Base-by-base conservation (phyloP, 2,113 vertebrate genomes). In the Balaenoptera acutorostrata region DNA sequence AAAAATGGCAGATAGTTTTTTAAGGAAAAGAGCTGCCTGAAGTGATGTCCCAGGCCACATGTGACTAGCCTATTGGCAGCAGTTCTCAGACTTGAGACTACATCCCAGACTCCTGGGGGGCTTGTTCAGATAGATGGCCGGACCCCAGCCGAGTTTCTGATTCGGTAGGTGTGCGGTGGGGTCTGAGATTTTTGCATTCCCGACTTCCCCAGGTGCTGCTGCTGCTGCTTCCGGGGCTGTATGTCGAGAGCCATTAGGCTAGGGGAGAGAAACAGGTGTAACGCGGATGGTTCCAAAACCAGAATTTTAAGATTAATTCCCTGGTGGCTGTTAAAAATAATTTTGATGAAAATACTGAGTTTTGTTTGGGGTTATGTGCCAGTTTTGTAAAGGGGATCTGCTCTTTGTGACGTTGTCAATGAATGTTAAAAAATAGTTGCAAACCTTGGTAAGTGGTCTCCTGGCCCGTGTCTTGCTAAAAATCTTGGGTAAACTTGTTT, bases 1-100 rank as follows among this genome's bases (percentile, higher is more conserved):
- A 89, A 92, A 94, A 90, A 84, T 64, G 68, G 52, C 78, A 90
- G 72, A 74, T 61, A 61, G 20, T 92, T 94, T 94, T 95, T 89
- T 87, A 89, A 98, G 66, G 46, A 93, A 74, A 63, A 87, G 78
- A 83, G 52, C 64, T 80, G 20, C 83, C 46, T 66, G 39, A 87
- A 81, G 71, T 18, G 46, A 41, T 69, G 33, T n/a, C 63, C 49
- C 23, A 36, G 71, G 46, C 80, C 72, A 77, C 64, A 10, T 75
- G 75, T 49, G 61, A 64, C 23, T 31, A 89, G 68, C 11, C 18
- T 41, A 0, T 44, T 81, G 85, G 18, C 17, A 33, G 46, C 36
- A 31, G 63, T 17, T 93, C 72, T 97, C 8, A 12, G 13, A 64
- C 78, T 74, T 78, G 23, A n/a, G 39, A 20, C 0, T 52, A 9